Percentiles rank a stretch among this genome's conserved stretches.
phyloP scores from a whole-genome alignment of 2,888 invertebrate species.

The Parascotia fuliginaria region DNA sequence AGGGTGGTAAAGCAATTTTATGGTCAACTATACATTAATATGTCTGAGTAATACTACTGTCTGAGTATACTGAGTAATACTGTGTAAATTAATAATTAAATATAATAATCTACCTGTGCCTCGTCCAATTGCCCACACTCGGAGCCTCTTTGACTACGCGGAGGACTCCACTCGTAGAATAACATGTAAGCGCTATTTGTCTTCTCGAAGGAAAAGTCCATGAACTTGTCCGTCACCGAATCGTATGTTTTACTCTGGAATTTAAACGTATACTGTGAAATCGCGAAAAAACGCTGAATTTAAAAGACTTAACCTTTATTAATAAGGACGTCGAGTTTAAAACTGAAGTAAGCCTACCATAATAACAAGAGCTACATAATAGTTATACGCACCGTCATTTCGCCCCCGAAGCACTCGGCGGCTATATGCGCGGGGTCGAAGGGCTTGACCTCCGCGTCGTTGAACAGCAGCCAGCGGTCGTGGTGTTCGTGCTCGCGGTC shows the following conservation, averaged over 20 bases:
- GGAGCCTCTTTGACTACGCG: slow-evolving; percentile 70
- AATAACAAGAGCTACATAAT: too few relatives aligned
- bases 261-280: slow-evolving; percentile 8
- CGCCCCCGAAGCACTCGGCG: slow-evolving; percentile 98
- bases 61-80: too few relatives aligned
- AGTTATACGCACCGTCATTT: slow-evolving; percentile 95
- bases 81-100: too few relatives aligned
- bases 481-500: slow-evolving; percentile 90
- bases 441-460: slow-evolving; percentile 97
- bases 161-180: slow-evolving; percentile 94
- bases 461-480: slow-evolving; percentile 97
- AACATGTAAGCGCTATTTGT: slow-evolving; percentile 99
- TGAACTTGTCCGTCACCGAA: slow-evolving; percentile 97
- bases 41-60: too few relatives aligned
- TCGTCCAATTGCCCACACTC: slow-evolving; percentile 73
- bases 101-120: slow-evolving; percentile 61
- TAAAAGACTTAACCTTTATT: too few relatives aligned
- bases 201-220: slow-evolving; percentile 99
- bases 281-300: too few relatives aligned
- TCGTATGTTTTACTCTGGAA: slow-evolving; percentile 97
- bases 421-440: slow-evolving; percentile 98
- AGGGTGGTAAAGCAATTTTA: too few relatives aligned
- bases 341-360: too few relatives aligned
- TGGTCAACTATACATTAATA: too few relatives aligned
- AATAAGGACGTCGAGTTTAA: too few relatives aligned